These are phyloP conservation scores for Sturmia bella DNA, from an alignment of 2,888 invertebrate species.

Conservation along the genomic window DNA sequence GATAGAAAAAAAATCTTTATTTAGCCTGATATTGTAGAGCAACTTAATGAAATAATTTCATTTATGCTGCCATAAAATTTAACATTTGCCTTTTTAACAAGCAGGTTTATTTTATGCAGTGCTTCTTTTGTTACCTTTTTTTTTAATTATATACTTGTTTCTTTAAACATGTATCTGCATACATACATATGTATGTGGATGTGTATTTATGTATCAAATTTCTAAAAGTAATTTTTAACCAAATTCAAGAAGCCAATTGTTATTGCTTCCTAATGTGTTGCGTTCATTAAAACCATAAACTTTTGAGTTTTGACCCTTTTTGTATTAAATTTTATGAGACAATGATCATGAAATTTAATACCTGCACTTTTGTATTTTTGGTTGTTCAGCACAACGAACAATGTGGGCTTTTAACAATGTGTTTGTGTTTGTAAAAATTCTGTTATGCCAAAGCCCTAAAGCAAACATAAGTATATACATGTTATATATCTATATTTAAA, in stretches of 20 bases:
- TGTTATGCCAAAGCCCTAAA: constrained; percentile 6
- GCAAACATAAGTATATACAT: not conserved
- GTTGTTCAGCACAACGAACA: not conserved
- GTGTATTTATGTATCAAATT: constrained; percentile 29
- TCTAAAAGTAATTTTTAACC: not conserved
- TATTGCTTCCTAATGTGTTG: not conserved
- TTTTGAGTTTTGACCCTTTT: constrained; percentile 29
- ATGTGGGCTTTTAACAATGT: constrained; percentile 3
- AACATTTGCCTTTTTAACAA: not conserved
- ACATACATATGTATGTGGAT: too few relatives aligned
- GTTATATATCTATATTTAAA: too few relatives aligned
- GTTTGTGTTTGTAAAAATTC: constrained; percentile 5
- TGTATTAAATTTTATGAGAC: constrained; percentile 1
- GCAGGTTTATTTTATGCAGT: not conserved
- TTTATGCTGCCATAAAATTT: not conserved
- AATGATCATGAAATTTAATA: constrained; percentile 40
- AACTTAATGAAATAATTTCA: not conserved
- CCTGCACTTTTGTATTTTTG: not conserved
- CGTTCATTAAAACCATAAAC: not conserved
- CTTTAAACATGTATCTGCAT: too few relatives aligned
- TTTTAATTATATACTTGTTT: not conserved
- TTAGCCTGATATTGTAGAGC: too few relatives aligned
- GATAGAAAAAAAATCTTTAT: too few relatives aligned
- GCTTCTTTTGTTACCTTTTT: constrained; percentile 11
- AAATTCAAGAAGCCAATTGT: constrained; percentile 15